Conservation (phyloP, 1,140 invertebrate species). For the Drosophila insularis region DNA sequence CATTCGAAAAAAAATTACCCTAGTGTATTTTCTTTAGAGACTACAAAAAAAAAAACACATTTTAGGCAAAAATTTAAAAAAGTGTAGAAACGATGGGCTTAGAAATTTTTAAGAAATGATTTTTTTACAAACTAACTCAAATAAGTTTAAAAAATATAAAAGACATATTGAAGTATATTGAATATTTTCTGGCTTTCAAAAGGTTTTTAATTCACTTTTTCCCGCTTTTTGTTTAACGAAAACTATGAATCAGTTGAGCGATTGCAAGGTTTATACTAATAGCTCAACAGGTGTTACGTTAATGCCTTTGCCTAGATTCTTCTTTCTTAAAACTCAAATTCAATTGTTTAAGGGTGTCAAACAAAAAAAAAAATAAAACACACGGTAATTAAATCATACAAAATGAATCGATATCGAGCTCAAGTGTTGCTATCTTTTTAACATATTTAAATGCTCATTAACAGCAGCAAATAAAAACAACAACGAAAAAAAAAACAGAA, state of each 20-base stretch:
- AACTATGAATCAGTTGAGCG: background rate
- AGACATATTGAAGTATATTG: no score
- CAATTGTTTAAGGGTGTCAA: background rate
- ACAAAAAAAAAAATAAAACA: background rate
- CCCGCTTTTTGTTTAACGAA: no score
- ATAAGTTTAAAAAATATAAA: no score
- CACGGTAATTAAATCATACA: background rate
- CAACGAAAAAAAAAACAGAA: constrained; percentile 43
- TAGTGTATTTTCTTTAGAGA: no score
- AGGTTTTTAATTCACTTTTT: no score
- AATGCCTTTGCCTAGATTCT: background rate
- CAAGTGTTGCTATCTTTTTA: constrained; percentile 45
- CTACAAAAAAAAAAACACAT: no score
- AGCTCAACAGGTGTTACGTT: background rate
- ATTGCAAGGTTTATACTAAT: background rate
- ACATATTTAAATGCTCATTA: constrained; percentile 61
- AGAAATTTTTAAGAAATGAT: no score
- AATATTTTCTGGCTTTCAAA: no score
- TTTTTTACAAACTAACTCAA: no score
- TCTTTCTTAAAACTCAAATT: background rate
- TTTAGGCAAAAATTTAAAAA: no score
- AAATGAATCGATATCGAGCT: background rate
- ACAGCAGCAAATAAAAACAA: constrained; percentile 19
- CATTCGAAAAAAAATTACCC: no score
- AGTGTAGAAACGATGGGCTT: no score